Base-by-base conservation (phyloP, 2,888 invertebrate genomes). In the Cheilosia pagana region DNA sequence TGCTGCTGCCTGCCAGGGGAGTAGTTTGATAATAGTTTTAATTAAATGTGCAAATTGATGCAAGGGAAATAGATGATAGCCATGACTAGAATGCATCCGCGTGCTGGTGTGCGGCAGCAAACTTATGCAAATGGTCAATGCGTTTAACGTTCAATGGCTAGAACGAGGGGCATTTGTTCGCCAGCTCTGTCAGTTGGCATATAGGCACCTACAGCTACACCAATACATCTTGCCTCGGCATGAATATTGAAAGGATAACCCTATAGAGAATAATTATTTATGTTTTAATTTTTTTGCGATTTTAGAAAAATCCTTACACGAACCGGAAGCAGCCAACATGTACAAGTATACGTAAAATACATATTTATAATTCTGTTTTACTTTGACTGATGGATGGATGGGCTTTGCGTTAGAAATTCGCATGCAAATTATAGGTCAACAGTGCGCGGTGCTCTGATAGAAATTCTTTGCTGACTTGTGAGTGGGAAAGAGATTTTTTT, bases 31-130 rank as follows among this genome's bases (percentile, higher is more conserved):
- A 79, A 79, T 75, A 63, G 79, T 79, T 85, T 85, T 79, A 85
- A 85, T 85, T 79, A 85, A 85, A 85, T 70, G 83, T 79, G 83
- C 79, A 85, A 85, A 85, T 85, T 59, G 75, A 85, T 79, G 65
- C 83, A 85, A 41, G 70, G 52, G 83, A 75, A 75, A 83, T 68
- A 59, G 83, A 85, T 85, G 83, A 85, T 85, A 85, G 74, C 68
- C 52, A 57, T 35, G 67, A 45, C 45, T 35, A 45, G 75, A 79
- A 79, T 75, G 63, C 62, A n/a, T 50, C 25, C 52, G 57, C 57
- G 28, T 8, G 10, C 53, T 76, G 76, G 41, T 67, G 50, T 23
- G 35, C 35, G 35, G 12, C 21, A 67, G 57, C 62, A 59, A 78
- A 72, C 78, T 82, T 78, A 82, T 82, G 82, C 67, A 82, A 79